phyloP scores from a whole-genome alignment of 2,797 vertebrate species.

The Vespertilio murinus region DNA sequence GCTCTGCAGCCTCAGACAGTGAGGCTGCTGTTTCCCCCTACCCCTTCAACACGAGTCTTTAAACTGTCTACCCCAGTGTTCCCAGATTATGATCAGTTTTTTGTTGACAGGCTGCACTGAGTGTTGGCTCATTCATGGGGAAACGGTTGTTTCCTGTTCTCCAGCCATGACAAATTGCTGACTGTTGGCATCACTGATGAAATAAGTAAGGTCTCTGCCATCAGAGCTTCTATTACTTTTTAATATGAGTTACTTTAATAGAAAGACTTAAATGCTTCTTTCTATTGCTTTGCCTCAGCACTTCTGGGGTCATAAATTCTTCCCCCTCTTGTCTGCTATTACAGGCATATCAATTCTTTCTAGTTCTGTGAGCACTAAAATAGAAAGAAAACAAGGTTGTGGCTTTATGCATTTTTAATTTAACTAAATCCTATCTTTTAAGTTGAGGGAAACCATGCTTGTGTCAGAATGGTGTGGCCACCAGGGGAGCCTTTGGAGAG shows the following conservation, averaged over 20 bases:
- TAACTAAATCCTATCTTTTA: conserved; percentile 78
- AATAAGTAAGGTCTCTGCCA: conserved; percentile 76
- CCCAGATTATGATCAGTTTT: not conserved
- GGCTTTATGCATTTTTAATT: conserved; percentile 85
- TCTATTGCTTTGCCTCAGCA: conserved; percentile 78
- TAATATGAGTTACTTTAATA: conserved; percentile 82
- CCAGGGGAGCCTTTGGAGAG: not conserved
- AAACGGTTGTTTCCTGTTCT: conserved; percentile 48
- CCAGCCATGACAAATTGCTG: conserved; percentile 70
- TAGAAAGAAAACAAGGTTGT: conserved; percentile 84
- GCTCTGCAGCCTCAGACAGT: not conserved
- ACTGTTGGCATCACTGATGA: conserved; percentile 70
- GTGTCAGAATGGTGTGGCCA: not conserved
- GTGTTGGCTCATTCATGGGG: not conserved
- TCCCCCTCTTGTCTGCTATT: conserved; percentile 76
- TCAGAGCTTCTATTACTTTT: conserved; percentile 77
- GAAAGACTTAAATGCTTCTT: conserved; percentile 78
- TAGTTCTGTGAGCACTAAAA: conserved; percentile 84
- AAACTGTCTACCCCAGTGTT: not conserved
- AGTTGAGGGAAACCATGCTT: conserved; percentile 65
- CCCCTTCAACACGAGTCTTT: not conserved
- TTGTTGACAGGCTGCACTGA: not conserved
- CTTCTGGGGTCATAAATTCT: conserved; percentile 83
- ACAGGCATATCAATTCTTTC: conserved; percentile 84
- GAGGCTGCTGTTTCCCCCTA: not conserved